Base-by-base conservation (phyloP, 1,140 invertebrate genomes). In the Drosophila obscura region DNA sequence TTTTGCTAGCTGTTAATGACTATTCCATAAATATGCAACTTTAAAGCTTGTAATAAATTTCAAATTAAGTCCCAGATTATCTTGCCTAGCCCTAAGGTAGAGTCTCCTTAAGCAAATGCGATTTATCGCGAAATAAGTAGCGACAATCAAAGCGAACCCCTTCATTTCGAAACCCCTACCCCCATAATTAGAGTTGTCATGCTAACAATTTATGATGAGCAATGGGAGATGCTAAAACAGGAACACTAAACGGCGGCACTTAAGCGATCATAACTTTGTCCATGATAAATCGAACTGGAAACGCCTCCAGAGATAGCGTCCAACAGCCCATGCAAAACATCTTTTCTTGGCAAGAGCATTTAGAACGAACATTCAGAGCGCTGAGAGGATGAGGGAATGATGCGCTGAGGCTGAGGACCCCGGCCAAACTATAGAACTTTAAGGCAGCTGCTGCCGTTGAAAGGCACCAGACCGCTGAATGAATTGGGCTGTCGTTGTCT, bases 211-310 rank as follows among this genome's bases (percentile, higher is more conserved):
- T 87, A 85, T 85, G 52, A 52, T 22, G 50, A 41, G 24, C 73
- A 74, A 78, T 82, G 65, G 74, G 39, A 60, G 73, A 51, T 31
- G 59, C 52, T 56, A 50, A 48, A 71, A 69, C 57, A 51, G 55
- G 52, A 64, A 63, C 64, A 69, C 83, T 87, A 82, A 88, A 82
- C 77, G 82, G 75, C 71, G 73, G 62, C 82, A 87, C 76, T 83
- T 84, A 83, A 48, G 68, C 65, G 79, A 85, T 87, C 82, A 85
- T 85, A 85, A 85, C 83, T 82, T 87, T 71, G 51, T 48, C 55
- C 78, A 53, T 82, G 74, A 82, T 85, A 87, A 78, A 85, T 85
- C 78, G 82, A 87, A 85, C 78, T 78, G 74, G 64, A 71, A 81
- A 57, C 64, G 81, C 81, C 82, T 52, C 28, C 55, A 81, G 82